phyloP scores from a whole-genome alignment of 2,113 vertebrate species.

The Terrapene triunguis region DNA sequence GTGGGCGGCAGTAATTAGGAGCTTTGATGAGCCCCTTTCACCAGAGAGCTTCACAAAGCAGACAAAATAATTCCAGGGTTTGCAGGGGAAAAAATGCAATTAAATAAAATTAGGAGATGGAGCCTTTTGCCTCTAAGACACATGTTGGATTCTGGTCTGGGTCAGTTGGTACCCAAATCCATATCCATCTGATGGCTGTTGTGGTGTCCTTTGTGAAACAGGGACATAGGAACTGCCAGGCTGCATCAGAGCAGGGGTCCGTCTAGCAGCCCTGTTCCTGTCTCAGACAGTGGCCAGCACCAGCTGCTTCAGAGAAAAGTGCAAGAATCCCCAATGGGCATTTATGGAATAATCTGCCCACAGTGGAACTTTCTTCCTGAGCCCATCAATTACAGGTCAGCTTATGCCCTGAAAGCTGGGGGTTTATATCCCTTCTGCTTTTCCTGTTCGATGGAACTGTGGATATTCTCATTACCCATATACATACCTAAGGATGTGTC shows the following conservation, averaged over 20 bases:
- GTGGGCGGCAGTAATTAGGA: not conserved
- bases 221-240: not conserved
- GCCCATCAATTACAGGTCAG: not conserved
- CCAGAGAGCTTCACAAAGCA: not conserved
- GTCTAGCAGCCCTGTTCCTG: not conserved
- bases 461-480: not conserved
- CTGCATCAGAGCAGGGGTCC: not conserved
- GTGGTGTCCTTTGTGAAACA: not conserved
- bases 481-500: not conserved
- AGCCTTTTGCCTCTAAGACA: not conserved
- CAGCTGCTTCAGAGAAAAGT: not conserved
- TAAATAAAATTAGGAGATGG: not conserved
- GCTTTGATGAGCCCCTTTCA: not conserved
- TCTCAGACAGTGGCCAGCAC: not conserved
- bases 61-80: slow-evolving; percentile 2
- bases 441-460: not conserved
- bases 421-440: not conserved
- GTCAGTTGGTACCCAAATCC: not conserved
- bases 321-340: not conserved
- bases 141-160: not conserved
- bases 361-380: not conserved
- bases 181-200: too few relatives aligned
- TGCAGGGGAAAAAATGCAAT: not conserved
- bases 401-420: not conserved
- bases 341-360: not conserved